Conservation (phyloP, 2,113 vertebrate genomes). For the Psilopogon haemacephalus region DNA sequence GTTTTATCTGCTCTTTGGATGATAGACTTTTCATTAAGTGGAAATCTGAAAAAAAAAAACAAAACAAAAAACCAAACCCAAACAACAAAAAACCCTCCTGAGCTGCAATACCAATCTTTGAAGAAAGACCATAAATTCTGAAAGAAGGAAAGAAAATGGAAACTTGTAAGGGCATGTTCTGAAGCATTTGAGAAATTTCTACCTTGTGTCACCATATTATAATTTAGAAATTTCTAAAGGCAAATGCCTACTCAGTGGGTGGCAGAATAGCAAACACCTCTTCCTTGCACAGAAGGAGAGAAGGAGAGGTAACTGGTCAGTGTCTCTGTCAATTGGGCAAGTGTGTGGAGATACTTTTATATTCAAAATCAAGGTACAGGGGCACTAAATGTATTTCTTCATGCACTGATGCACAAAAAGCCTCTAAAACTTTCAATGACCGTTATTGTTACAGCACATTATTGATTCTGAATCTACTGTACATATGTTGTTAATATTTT, state of each 20-base stretch:
- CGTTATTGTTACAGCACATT: background rate
- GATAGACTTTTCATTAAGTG: background rate
- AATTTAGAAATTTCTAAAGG: conserved; percentile 21
- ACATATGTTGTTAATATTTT: conserved; percentile 40
- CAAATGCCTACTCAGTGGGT: conserved; percentile 15
- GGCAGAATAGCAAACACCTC: conserved; percentile 3
- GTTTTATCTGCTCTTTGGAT: background rate
- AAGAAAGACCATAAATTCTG: background rate
- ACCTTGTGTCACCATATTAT: conserved; percentile 18
- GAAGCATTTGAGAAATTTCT: conserved; percentile 22
- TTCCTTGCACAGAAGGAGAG: background rate
- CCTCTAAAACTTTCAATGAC: background rate
- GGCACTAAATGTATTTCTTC: background rate
- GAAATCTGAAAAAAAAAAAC: background rate
- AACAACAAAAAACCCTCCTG: no score
- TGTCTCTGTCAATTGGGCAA: background rate
- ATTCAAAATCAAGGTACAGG: background rate
- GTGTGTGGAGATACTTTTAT: background rate
- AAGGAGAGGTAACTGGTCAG: background rate
- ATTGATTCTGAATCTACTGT: background rate
- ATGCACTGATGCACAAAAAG: background rate
- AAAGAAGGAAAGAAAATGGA: conserved; percentile 1
- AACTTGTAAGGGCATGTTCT: background rate
- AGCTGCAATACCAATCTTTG: background rate
- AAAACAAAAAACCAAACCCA: no score